Conservation (phyloP, 37 sponge, comb jelly and placozoan species). For the Cladorhizidae sp. region DNA sequence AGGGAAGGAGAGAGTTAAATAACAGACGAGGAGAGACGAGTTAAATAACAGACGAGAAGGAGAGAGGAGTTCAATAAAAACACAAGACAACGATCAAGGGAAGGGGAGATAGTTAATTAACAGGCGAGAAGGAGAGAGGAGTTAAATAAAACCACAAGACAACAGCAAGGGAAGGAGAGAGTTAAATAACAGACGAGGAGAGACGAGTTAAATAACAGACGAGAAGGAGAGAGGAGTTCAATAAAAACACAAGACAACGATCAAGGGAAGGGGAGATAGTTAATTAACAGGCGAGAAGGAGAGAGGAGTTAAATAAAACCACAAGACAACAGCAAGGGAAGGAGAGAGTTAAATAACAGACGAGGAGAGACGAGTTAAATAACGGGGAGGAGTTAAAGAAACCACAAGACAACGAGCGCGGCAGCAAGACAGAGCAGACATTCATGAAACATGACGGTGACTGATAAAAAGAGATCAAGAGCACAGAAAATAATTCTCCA, state of each 20-base stretch:
- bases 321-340: no score
- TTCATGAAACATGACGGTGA: no score
- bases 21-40: no score
- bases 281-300: slow-evolving; percentile 1
- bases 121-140: slow-evolving; percentile 26
- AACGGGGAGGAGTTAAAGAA: no score
- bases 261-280: slow-evolving; percentile 7
- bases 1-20: no score
- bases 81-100: slow-evolving; percentile 10
- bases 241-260: slow-evolving; percentile 2
- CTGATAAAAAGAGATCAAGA: no score
- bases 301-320: slow-evolving; percentile 29
- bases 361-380: not conserved
- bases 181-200: not conserved
- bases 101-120: not conserved
- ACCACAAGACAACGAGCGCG: no score
- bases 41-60: no score
- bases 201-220: not conserved
- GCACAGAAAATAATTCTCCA: no score
- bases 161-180: slow-evolving; percentile 14
- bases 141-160: no score
- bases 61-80: not conserved
- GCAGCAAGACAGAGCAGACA: no score
- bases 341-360: not conserved
- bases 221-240: not conserved